Percentiles rank a stretch among this genome's conserved stretches.
Evolutionary conservation across 2,113 vertebrate species (phyloP).

Genomic region (Benitochromis conjunctus): DNA sequence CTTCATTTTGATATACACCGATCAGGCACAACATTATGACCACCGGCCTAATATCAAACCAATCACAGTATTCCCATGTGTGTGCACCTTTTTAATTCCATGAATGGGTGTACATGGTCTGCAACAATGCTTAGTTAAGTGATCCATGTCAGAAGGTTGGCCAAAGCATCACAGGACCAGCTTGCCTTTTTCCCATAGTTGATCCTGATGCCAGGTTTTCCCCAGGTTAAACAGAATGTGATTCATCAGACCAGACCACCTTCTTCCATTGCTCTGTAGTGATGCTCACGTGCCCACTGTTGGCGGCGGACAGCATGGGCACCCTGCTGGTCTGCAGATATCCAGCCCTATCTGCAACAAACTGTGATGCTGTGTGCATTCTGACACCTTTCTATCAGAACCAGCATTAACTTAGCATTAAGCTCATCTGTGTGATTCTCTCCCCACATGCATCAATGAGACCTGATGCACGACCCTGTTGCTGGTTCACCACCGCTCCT

Average conservation of each 20-base stretch:
- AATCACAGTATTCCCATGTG: not conserved
- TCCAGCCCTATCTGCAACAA: not conserved
- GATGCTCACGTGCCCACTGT: not conserved
- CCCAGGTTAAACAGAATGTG: not conserved
- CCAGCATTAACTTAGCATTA: not conserved
- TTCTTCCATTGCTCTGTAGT: not conserved
- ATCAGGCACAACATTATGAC: fast-evolving
- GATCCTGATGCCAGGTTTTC: not conserved
- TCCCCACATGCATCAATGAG: not conserved
- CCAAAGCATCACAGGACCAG: not conserved
- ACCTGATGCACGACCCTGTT: not conserved
- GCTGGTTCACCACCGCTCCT: not conserved
- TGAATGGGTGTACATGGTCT: not conserved
- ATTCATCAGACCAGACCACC: not conserved
- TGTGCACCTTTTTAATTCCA: not conserved
- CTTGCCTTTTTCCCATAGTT: not conserved
- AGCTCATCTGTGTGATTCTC: not conserved
- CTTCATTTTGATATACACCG: not conserved
- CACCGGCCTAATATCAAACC: not conserved
- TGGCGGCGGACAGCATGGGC: not conserved
- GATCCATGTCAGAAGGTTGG: not conserved
- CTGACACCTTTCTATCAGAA: not conserved
- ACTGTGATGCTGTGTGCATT: not conserved
- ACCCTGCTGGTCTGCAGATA: not conserved
- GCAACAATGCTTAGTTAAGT: not conserved